These are phyloP conservation scores for Liposcelis brunnea DNA, from an alignment of 2,888 invertebrate genomes.

Conservation along the genomic window DNA sequence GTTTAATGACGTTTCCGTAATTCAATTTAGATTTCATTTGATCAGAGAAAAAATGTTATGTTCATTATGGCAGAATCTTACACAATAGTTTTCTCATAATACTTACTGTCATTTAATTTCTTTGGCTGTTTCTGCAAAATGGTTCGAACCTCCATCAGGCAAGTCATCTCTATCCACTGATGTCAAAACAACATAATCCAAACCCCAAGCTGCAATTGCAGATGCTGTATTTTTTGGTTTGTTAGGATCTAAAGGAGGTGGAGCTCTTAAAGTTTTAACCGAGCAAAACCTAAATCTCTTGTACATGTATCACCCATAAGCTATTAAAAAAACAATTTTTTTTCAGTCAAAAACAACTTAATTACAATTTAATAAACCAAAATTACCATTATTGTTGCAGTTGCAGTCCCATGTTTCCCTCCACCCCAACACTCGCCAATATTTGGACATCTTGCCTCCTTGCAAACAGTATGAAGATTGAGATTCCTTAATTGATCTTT, in stretches of 20 bases:
- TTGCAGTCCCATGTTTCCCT: conserved; percentile 85
- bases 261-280: conserved; percentile 83
- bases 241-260: conserved; percentile 72
- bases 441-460: conserved; percentile 94
- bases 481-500: conserved; percentile 71
- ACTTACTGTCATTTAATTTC: conserved; percentile 65
- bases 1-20: no score
- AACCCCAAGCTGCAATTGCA: conserved; percentile 85
- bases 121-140: conserved; percentile 80
- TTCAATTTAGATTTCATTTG: no score
- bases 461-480: conserved; percentile 89
- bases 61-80: no score
- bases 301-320: conserved; percentile 99
- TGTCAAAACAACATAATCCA: conserved; percentile 94
- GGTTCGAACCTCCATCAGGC: conserved; percentile 81
- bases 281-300: conserved; percentile 94
- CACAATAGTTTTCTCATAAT: no score
- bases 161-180: conserved; percentile 97
- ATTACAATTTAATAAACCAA: no score
- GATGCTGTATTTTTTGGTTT: conserved; percentile 87
- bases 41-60: no score
- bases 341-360: no score
- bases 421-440: conserved; percentile 99
- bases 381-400: conserved; percentile 99
- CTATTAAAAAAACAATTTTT: no score